Conservation (phyloP, 1,140 invertebrate species). For the Bursaphelenchus mucronatus region DNA sequence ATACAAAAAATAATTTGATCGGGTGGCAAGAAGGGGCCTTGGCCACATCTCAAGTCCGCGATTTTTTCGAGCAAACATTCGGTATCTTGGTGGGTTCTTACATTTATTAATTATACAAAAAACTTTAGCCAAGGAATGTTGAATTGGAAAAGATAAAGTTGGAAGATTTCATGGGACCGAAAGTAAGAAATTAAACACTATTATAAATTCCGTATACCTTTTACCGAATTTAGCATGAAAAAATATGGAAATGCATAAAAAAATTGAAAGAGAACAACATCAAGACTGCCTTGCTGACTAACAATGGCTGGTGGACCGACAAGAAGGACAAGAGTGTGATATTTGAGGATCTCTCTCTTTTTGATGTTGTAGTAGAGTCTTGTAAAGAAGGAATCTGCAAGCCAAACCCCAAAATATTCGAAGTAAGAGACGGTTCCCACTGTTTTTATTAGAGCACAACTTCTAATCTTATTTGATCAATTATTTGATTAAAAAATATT, state of each 20-base stretch:
- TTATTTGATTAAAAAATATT: conserved; percentile 6
- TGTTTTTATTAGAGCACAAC: too few relatives aligned
- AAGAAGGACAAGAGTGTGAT: conserved; percentile 13
- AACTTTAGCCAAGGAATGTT: not conserved
- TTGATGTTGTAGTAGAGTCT: conserved; percentile 27
- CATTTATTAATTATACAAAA: not conserved
- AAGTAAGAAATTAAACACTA: too few relatives aligned
- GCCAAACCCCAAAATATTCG: conserved; percentile 17
- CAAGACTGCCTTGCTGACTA: conserved; percentile 26
- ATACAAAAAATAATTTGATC: conserved; percentile 4
- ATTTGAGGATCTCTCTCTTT: conserved; percentile 10
- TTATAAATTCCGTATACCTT: too few relatives aligned
- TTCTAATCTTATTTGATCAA: not conserved
- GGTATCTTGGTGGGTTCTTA: not conserved
- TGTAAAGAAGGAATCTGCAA: conserved; percentile 24
- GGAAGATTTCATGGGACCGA: too few relatives aligned
- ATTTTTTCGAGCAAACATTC: conserved; percentile 5
- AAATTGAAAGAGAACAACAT: conserved; percentile 19
- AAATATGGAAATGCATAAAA: conserved; percentile 24
- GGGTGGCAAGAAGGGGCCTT: conserved; percentile 6
- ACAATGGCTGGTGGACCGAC: conserved; percentile 24
- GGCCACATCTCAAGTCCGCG: not conserved
- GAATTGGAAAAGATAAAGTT: too few relatives aligned
- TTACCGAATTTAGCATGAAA: conserved; percentile 4
- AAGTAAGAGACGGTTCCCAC: conserved; percentile 2